Conservation (phyloP, 2,888 invertebrate genomes). For the Caradrina kadenii region DNA sequence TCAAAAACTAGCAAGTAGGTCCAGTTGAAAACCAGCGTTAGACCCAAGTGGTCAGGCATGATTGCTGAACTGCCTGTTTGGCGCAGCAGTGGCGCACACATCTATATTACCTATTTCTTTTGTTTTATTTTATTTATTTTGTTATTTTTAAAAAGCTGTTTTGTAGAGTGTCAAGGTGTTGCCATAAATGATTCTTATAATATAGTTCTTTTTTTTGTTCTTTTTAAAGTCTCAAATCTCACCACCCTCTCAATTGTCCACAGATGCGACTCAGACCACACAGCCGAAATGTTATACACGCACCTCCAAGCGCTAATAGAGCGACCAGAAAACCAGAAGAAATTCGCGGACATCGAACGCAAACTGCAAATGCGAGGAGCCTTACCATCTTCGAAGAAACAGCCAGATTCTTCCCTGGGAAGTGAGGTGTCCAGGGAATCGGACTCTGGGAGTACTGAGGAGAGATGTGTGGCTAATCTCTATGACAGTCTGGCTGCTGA, state of each 20-base stretch:
- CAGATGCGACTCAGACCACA: conserved; percentile 97
- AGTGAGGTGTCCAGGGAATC: conserved; percentile 94
- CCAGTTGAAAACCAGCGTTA: too few species aligned
- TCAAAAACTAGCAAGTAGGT: too few species aligned
- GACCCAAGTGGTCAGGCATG: too few species aligned
- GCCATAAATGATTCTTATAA: too few species aligned
- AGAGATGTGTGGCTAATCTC: conserved; percentile 93
- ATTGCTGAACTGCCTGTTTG: too few species aligned
- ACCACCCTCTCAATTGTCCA: conserved; percentile 39
- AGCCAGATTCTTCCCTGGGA: conserved; percentile 93
- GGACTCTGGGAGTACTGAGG: conserved; percentile 93
- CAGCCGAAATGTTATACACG: conserved; percentile 96
- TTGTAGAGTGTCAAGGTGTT: too few species aligned
- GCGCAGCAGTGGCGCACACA: too few species aligned
- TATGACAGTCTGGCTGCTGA: conserved; percentile 98
- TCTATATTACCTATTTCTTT: too few species aligned
- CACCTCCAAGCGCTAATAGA: conserved; percentile 96
- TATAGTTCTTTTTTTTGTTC: too few species aligned
- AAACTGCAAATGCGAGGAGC: conserved; percentile 90
- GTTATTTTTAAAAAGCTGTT: too few species aligned
- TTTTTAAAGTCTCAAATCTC: neutral
- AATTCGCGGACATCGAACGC: conserved; percentile 95
- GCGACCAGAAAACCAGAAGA: conserved; percentile 96
- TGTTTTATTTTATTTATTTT: too few species aligned
- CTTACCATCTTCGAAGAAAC: conserved; percentile 91